Conservation (phyloP, 2,113 vertebrate genomes). For the Pagrus major region DNA sequence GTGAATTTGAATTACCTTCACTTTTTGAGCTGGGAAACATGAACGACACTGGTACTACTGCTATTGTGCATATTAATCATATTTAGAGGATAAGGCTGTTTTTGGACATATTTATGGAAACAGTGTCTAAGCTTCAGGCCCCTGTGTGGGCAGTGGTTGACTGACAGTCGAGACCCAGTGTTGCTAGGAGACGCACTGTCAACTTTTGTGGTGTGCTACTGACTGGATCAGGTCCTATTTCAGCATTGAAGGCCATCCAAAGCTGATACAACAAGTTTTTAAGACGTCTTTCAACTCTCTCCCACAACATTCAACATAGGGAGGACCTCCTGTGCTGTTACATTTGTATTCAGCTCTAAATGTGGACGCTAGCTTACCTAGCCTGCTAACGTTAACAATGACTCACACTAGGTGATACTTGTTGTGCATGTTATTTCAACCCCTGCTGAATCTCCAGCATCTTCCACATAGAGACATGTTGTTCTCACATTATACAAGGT, state of each 20-base stretch:
- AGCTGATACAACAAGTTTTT: background rate
- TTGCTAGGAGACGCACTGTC: slow-evolving; percentile 19
- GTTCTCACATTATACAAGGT: background rate
- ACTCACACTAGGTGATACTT: background rate
- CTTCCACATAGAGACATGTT: background rate
- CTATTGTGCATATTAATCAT: background rate
- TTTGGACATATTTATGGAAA: background rate
- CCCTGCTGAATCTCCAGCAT: background rate
- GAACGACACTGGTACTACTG: background rate
- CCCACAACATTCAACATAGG: background rate
- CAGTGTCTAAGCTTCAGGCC: no score
- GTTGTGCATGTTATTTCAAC: background rate
- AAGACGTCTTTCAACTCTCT: background rate
- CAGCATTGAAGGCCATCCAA: background rate
- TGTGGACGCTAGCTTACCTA: background rate
- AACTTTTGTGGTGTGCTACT: background rate
- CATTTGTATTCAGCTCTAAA: background rate
- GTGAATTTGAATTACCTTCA: background rate
- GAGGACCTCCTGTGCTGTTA: no score
- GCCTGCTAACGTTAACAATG: background rate
- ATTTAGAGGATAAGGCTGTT: background rate
- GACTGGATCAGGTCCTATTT: background rate
- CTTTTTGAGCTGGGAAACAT: background rate
- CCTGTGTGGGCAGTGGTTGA: background rate
- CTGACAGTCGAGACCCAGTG: slow-evolving; percentile 4